Conservation (phyloP, 2,113 vertebrate genomes). For the Alaudala cheleensis region DNA sequence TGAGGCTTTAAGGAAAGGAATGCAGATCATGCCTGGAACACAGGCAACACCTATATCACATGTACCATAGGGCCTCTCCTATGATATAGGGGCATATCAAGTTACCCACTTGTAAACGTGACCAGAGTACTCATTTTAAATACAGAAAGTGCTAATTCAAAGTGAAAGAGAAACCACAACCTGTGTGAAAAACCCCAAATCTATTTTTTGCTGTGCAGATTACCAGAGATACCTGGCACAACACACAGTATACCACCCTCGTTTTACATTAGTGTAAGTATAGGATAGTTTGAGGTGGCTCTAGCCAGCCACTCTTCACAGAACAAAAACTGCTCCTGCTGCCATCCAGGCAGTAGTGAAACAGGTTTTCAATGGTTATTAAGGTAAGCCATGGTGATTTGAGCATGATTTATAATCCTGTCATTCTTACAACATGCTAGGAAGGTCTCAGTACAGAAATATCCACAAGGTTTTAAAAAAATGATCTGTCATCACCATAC, state of each 20-base stretch:
- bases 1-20: neutral
- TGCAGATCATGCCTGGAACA: neutral
- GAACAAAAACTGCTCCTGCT: neutral
- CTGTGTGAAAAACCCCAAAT: neutral
- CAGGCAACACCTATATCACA: neutral
- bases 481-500: neutral
- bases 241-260: neutral
- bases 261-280: neutral
- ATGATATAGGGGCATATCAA: neutral
- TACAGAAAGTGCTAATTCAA: neutral
- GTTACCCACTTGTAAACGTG: neutral
- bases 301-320: neutral
- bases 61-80: neutral
- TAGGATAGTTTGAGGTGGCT: neutral
- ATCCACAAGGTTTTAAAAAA: neutral
- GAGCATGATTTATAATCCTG: neutral
- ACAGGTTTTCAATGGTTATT: neutral
- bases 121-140: neutral
- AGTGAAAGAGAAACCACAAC: neutral
- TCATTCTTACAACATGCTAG: rapidly evolving
- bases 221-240: neutral
- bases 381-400: neutral
- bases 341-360: neutral
- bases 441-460: neutral
- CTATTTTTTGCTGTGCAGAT: neutral